phyloP scores from a whole-genome alignment of 1,140 invertebrate species.

The Trichogramma pretiosum region DNA sequence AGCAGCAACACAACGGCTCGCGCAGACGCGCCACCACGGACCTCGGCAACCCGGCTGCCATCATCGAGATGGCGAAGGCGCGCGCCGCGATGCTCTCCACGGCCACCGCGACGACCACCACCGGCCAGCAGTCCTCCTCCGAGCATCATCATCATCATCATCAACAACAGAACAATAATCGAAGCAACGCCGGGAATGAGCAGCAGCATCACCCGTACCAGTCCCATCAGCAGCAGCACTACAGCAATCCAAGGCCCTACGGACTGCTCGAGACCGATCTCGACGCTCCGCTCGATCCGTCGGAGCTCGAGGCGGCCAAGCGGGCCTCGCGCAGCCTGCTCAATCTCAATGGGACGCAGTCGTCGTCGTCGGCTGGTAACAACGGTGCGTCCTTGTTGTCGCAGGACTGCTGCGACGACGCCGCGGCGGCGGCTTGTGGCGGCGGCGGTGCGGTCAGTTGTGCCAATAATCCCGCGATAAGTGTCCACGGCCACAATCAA shows the following conservation, averaged over 20 bases:
- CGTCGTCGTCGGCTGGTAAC: conserved; percentile 31
- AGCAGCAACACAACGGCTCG: conserved; percentile 24
- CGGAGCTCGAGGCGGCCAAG: conserved; percentile 43
- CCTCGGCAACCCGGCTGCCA: conserved; percentile 40
- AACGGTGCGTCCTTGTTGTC: too few species aligned
- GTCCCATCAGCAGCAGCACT: conserved; percentile 10
- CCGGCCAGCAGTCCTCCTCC: conserved; percentile 26
- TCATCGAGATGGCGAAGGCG: conserved; percentile 43
- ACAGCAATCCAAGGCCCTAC: conserved; percentile 32
- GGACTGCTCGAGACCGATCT: conserved; percentile 80
- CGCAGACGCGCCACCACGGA: conserved; percentile 44
- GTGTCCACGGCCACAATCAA: conserved; percentile 9
- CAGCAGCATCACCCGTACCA: conserved; percentile 16
- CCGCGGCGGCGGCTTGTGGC: neutral
- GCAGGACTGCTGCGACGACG: conserved; percentile 28
- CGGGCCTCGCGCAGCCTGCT: conserved; percentile 71
- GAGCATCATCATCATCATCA: conserved; percentile 5
- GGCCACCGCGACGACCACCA: too few species aligned
- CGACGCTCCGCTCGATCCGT: conserved; percentile 52
- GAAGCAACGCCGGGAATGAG: neutral
- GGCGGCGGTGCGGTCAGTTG: neutral
- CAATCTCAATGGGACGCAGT: conserved; percentile 56
- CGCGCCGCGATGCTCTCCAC: conserved; percentile 44
- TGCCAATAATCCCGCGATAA: neutral
- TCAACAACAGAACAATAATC: neutral